These are phyloP conservation scores for Aleiodes sp. DNA, from an alignment of 1,140 invertebrate genomes.

Conservation along the genomic window DNA sequence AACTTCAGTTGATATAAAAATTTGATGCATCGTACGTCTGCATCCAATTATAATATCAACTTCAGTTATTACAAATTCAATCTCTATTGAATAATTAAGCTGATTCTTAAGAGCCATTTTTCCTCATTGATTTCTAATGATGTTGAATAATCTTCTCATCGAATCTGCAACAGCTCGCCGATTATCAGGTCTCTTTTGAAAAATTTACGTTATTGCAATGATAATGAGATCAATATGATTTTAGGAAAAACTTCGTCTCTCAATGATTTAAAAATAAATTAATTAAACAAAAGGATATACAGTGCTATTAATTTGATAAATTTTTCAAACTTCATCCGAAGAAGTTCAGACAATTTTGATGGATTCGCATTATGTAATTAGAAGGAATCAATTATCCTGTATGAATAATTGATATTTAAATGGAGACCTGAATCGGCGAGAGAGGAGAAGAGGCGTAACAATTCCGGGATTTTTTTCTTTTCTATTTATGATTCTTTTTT, in stretches of 20 bases:
- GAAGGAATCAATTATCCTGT: neutral
- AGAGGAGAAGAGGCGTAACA: neutral
- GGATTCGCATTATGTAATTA: neutral
- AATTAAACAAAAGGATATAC: too few species aligned
- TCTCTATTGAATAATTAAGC: slow-evolving; percentile 8
- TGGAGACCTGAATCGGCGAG: slow-evolving; percentile 2
- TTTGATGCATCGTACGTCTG: slow-evolving; percentile 58
- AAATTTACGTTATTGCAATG: neutral
- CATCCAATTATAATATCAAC: slow-evolving; percentile 30
- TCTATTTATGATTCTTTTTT: slow-evolving; percentile 1
- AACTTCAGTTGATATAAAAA: slow-evolving; percentile 14
- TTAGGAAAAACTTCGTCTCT: too few species aligned
- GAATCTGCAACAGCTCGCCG: slow-evolving; percentile 25
- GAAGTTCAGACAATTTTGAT: neutral
- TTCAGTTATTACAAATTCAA: neutral
- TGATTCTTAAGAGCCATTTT: neutral
- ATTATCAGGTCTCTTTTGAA: slow-evolving; percentile 25
- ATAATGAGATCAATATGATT: too few species aligned
- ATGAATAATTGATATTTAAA: neutral
- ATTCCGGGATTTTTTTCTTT: neutral
- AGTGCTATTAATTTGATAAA: too few species aligned
- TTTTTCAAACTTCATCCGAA: neutral
- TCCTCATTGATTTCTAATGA: neutral
- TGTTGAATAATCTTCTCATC: neutral
- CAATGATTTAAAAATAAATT: too few species aligned